A percentile compares a stretch with the other conserved stretches of the same genome.
Evolutionary conservation across 2,113 vertebrate genomes (phyloP).

Genomic region (Tylochromis polylepis): DNA sequence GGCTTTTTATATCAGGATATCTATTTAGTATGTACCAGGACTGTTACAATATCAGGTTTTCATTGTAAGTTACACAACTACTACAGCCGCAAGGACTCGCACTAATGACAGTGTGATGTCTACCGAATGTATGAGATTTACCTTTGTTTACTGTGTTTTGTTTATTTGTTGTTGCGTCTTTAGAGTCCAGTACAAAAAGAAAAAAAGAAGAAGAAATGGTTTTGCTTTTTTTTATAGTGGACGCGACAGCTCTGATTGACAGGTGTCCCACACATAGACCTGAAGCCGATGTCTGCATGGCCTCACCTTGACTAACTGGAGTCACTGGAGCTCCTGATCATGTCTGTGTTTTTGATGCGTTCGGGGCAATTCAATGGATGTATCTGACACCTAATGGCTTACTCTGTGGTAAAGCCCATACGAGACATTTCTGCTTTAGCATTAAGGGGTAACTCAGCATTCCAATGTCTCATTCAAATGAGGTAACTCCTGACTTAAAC

Average conservation of each 20-base stretch:
- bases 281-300: not conserved
- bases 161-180: not conserved
- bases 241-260: not conserved
- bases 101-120: not conserved
- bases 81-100: not conserved
- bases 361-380: not conserved
- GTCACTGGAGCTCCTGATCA: not conserved
- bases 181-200: not conserved
- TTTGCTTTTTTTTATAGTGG: not conserved
- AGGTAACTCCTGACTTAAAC: not conserved
- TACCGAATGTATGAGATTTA: not conserved
- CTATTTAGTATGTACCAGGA: not conserved
- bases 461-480: not conserved
- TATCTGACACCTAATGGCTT: not conserved
- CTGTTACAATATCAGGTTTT: not conserved
- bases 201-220: not conserved
- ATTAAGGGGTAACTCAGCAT: not conserved
- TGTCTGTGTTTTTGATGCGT: not conserved
- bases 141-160: not conserved
- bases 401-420: not conserved
- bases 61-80: not conserved
- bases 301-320: not conserved
- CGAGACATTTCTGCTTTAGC: not conserved
- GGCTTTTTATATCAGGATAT: rapidly evolving
- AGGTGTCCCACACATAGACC: not conserved